phyloP scores from a whole-genome alignment of 2,113 vertebrate genomes.

The Gambusia holbrooki region DNA sequence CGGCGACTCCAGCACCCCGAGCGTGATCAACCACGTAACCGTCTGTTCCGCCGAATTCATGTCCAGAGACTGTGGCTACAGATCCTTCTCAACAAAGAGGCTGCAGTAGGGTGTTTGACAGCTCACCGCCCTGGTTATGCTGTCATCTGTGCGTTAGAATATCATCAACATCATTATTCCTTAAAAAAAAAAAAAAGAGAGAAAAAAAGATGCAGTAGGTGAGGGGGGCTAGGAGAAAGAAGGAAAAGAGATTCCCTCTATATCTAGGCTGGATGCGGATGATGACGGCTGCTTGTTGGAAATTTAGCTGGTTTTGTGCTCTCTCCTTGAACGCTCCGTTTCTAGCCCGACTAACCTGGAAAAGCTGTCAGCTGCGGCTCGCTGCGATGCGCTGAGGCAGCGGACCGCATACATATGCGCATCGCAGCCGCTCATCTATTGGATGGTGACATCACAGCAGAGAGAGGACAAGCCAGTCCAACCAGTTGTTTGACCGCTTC shows the following conservation, averaged over 20 bases:
- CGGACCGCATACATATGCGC: slow-evolving; percentile 70
- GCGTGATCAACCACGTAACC: slow-evolving; percentile 95
- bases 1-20: slow-evolving; percentile 94
- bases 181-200: slow-evolving; percentile 57
- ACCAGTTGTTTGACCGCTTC: slow-evolving; percentile 60
- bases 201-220: background rate
- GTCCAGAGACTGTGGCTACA: slow-evolving; percentile 53
- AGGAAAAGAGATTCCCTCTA: slow-evolving; percentile 16
- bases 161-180: slow-evolving; percentile 50
- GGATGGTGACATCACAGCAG: slow-evolving; percentile 85
- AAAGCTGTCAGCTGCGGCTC: slow-evolving; percentile 82
- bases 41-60: slow-evolving; percentile 98
- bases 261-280: slow-evolving; percentile 76
- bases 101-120: slow-evolving; percentile 38
- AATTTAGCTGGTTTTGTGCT: slow-evolving; percentile 78
- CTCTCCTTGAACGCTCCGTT: slow-evolving; percentile 61
- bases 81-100: slow-evolving; percentile 61
- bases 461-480: slow-evolving; percentile 56
- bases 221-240: background rate
- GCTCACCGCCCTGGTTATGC: slow-evolving; percentile 55
- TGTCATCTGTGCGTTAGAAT: slow-evolving; percentile 64
- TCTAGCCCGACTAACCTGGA: slow-evolving; percentile 72
- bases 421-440: slow-evolving; percentile 82
- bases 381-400: slow-evolving; percentile 71
- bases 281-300: slow-evolving; percentile 81